Conservation (phyloP, 2,113 vertebrate genomes). For the Odocoileus hemionus region DNA sequence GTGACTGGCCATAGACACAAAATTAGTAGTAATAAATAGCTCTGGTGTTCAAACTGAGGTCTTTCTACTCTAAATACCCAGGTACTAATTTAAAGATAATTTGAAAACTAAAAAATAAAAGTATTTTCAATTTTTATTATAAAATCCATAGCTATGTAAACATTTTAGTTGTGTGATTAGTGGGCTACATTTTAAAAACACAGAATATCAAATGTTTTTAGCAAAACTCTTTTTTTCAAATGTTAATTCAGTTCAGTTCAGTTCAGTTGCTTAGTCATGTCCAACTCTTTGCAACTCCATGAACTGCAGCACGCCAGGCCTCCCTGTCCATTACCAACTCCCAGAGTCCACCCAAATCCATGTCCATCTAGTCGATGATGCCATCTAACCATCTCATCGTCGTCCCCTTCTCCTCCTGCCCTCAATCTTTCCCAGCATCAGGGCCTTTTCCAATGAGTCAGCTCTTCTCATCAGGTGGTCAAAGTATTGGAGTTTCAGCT, state of each 20-base stretch:
- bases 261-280: no score
- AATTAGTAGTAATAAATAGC: not conserved
- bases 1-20: not conserved
- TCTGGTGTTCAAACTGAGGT: not conserved
- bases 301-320: no score
- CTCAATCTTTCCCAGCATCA: no score
- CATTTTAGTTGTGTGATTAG: not conserved
- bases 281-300: no score
- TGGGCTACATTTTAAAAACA: not conserved
- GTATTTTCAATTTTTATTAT: not conserved
- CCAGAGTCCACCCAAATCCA: no score
- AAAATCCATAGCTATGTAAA: not conserved
- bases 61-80: not conserved
- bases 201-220: not conserved
- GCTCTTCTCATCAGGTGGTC: no score
- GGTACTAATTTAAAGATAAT: not conserved
- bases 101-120: not conserved
- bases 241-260: not conserved
- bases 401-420: no score
- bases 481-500: no score
- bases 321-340: no score
- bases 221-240: not conserved
- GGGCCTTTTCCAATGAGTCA: no score
- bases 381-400: no score
- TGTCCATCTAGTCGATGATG: no score